Conservation (phyloP, 1,140 invertebrate species). For the Hyphantria cunea region DNA sequence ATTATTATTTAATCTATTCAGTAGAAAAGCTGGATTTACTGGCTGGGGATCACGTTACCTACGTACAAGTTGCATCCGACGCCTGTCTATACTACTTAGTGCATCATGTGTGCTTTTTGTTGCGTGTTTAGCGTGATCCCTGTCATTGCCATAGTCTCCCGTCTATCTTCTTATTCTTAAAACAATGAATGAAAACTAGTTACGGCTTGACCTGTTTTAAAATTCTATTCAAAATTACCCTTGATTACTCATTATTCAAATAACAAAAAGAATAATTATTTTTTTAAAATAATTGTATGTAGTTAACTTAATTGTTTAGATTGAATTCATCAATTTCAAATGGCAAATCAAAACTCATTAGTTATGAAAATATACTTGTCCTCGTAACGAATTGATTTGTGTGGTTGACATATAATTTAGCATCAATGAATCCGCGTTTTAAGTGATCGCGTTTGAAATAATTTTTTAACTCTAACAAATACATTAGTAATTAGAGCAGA, state of each 20-base stretch:
- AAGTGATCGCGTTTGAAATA: too few relatives aligned
- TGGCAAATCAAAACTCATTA: too few relatives aligned
- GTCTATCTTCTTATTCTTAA: conserved; percentile 50
- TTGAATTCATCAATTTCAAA: too few relatives aligned
- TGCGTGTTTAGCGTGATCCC: conserved; percentile 52
- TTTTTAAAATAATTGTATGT: too few relatives aligned
- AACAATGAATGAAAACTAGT: conserved; percentile 68
- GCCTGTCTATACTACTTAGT: not conserved
- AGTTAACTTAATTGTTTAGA: too few relatives aligned
- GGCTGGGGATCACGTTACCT: conserved; percentile 6
- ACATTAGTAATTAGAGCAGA: too few relatives aligned
- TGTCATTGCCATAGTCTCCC: conserved; percentile 60
- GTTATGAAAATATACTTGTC: too few relatives aligned
- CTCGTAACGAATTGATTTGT: too few relatives aligned
- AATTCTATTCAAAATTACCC: conserved; percentile 38
- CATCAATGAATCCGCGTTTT: too few relatives aligned
- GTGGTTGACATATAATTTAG: too few relatives aligned
- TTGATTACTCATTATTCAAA: conserved; percentile 45
- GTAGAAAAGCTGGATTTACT: conserved; percentile 34
- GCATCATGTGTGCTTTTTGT: conserved; percentile 17
- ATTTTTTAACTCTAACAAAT: too few relatives aligned
- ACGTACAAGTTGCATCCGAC: not conserved
- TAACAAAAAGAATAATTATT: not conserved
- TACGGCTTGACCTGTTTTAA: conserved; percentile 46
- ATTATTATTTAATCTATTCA: conserved; percentile 49